Base-by-base conservation (phyloP, 1,140 invertebrate species). In the Penaeus japonicus region DNA sequence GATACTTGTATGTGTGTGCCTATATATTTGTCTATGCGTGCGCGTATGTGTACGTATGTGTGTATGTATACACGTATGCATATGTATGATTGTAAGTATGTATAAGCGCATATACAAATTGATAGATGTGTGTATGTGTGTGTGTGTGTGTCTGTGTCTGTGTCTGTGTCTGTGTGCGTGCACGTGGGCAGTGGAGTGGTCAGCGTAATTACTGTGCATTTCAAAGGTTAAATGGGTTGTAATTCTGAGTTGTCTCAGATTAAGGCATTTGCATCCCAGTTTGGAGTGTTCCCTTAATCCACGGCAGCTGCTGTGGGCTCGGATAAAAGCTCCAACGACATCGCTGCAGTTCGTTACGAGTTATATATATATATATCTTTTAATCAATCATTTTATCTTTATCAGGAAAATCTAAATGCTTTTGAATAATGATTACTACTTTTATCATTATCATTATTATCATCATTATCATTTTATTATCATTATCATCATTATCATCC, bases 21-120 rank as follows among this genome's bases (percentile, higher is more conserved):
- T 89, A 89, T 81, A 65, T 70, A 87, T 87, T 30, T 87, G 87
- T 89, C 47, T 87, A 55, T 53, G 53, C 82, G 87, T 80, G 77
- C n/a, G 27, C 81, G 32, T 30, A 82, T 20, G 20, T 35, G 53
- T 75, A 20, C 27, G 65, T 18, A 35, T 75, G 18, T 55, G 5
- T 59, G 54, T n/a, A n/a, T 79, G 22, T 79, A 24, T 79, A 47
- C 39, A 10, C 39, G n/a, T 79, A 15, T 79, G n/a, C 39, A 10
- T 79, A 4, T 79, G 12, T 79, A 15, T 79, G 32, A 39, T 22
- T 47, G 18, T n/a, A 39, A 47, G 39, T 79, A 39, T 79, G n/a
- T 47, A 22, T 79, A 17, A 47, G 5, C 18, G 39, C 1, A 22
- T 70, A 17, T 30, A 59, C n/a, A n/a, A 17, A 59, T 59, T 59